Conservation (phyloP, 1,140 invertebrate species). For the Drosophila setifemur region DNA sequence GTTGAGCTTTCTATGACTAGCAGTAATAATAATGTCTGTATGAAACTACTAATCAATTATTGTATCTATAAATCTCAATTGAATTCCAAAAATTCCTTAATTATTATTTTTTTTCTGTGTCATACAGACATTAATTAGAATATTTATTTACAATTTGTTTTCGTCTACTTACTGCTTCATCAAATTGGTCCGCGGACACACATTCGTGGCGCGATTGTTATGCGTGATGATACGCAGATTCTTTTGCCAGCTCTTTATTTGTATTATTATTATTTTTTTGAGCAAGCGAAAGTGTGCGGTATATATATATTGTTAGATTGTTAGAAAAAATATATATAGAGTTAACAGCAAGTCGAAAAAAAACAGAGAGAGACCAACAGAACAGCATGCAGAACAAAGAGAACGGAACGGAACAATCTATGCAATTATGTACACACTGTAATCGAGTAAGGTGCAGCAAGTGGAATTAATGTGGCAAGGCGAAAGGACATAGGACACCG, state of each 20-base stretch:
- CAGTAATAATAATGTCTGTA: not conserved
- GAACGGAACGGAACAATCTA: conserved; percentile 31
- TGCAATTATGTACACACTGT: conserved; percentile 53
- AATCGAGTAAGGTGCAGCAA: conserved; percentile 41
- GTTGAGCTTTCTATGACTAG: no score
- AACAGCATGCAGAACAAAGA: conserved; percentile 33
- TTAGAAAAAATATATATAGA: conserved; percentile 20
- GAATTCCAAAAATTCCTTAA: no score
- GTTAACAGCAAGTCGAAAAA: conserved; percentile 24
- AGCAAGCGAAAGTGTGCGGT: not conserved
- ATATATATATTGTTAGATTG: conserved; percentile 24
- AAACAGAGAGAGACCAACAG: conserved; percentile 18
- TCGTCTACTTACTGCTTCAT: conserved; percentile 97
- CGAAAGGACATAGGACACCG: not conserved
- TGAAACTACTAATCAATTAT: not conserved
- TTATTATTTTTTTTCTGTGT: not conserved
- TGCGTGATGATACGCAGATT: conserved; percentile 95
- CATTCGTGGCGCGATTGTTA: conserved; percentile 98
- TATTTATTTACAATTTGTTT: not conserved
- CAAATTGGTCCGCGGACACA: conserved; percentile 96
- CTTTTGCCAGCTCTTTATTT: conserved; percentile 93
- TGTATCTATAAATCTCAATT: not conserved
- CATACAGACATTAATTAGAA: not conserved
- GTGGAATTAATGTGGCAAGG: conserved; percentile 32
- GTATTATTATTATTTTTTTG: not conserved